Evolutionary conservation across 2,888 invertebrate genomes (phyloP), one percentile per base, ranked within the genome.

Genomic region (Orchesella flavescens): DNA sequence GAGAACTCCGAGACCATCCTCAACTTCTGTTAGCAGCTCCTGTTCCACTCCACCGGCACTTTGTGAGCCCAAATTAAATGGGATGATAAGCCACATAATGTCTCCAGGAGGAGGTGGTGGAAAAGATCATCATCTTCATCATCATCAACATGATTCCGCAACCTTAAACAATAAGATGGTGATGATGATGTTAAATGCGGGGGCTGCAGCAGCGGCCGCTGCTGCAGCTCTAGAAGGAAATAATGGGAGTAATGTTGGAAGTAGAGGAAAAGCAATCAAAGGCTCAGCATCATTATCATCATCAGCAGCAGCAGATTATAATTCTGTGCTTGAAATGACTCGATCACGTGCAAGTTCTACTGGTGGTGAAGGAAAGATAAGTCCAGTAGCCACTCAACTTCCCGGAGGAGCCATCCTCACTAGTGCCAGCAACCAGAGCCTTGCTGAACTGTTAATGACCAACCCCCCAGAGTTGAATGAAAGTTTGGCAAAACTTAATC

Each of bases 321-420:
- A 49, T 15, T 68, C 78, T 13, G 79, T 78, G 15, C 55, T 84
- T 15, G 84, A 83, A 59, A 84, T 83, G 84, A 81, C 57, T 21
- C 79, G 79, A 46, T 69, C 75, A 65, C 55, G 80, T 19, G 71
- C 65, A n/a, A 71, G 71, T 21, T 72, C 69, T 17, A 57, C 69
- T 9, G 77, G 49, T 9, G 77, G 49, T 24, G 80, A 74, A 15
- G 85, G 84, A 17, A 86, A 86, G 73, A 86, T 84, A 65, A 86
- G 84, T 61, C 85, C 86, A 3, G 84, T 88, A 61, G 82, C 88
- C 12, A 86, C 88, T 69, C 86, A 87, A 76, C 84, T 88, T 59
- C 88, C 88, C 55, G 88, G 88, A 15, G 88, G 88, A 75, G 88
- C 88, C 10, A 88, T 87, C 46, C 84, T 88, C 23, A 88, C 87